A percentile compares a stretch with the other conserved stretches of the same genome.
Evolutionary conservation across 2,888 invertebrate species (phyloP).

Genomic region (Lissonota sp.): DNA sequence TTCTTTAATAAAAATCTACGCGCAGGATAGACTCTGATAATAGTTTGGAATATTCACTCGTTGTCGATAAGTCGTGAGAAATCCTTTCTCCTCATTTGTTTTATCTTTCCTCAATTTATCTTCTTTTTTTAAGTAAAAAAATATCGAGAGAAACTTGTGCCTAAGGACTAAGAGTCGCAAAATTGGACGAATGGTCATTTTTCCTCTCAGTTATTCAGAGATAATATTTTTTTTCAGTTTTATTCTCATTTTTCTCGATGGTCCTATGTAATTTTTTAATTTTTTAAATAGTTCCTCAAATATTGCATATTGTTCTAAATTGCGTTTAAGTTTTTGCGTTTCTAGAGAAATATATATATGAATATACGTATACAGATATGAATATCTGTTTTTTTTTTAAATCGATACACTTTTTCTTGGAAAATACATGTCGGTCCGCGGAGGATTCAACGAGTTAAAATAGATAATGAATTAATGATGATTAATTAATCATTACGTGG

Average conservation of each 20-base stretch:
- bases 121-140: slow-evolving; percentile 51
- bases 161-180: slow-evolving; percentile 53
- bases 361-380: slow-evolving; percentile 55
- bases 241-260: slow-evolving; percentile 24
- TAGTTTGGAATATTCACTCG: slow-evolving; percentile 38
- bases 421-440: not conserved
- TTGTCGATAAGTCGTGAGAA: slow-evolving; percentile 48
- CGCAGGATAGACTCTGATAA: slow-evolving; percentile 6
- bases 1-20: slow-evolving; percentile 12
- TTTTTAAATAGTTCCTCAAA: slow-evolving; percentile 1
- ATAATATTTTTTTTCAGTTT: not conserved
- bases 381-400: slow-evolving; percentile 43
- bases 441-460: not conserved
- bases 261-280: slow-evolving; percentile 27
- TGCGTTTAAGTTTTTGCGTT: not conserved
- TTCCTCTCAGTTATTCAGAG: slow-evolving; percentile 12
- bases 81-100: slow-evolving; percentile 2
- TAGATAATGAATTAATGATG: not conserved
- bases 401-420: not conserved
- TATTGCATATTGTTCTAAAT: not conserved
- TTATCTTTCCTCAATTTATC: slow-evolving; percentile 6
- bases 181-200: slow-evolving; percentile 52
- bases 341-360: slow-evolving; percentile 21
- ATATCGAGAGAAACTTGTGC: slow-evolving; percentile 56
- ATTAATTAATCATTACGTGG: not conserved